Evolutionary conservation across 2,113 vertebrate genomes (phyloP).

Genomic region (Trochalopteron elliotii): DNA sequence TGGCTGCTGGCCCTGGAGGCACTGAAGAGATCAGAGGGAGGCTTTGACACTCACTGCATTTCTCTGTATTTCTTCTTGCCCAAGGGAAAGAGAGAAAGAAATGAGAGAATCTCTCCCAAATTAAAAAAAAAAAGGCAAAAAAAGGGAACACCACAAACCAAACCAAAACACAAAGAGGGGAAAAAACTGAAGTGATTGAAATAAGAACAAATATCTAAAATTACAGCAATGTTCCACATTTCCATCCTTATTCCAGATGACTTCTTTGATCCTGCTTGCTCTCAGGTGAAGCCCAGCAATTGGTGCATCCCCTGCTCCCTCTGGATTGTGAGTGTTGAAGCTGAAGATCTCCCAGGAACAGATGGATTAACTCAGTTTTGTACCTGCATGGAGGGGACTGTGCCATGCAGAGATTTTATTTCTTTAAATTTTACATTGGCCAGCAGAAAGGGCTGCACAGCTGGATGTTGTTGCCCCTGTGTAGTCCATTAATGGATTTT

Average conservation of each 20-base stretch:
- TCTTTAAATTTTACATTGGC: neutral
- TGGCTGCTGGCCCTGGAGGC: neutral
- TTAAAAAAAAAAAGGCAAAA: neutral
- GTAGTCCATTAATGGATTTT: neutral
- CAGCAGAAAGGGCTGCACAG: neutral
- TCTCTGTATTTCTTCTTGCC: neutral
- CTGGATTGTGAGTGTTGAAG: neutral
- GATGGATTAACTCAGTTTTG: neutral
- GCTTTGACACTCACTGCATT: neutral
- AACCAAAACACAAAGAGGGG: neutral
- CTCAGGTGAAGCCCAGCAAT: neutral
- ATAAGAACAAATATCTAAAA: neutral
- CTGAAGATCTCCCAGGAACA: neutral
- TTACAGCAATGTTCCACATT: neutral
- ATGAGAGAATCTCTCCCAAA: neutral
- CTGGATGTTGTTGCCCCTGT: neutral
- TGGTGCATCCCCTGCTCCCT: neutral
- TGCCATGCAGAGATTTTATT: neutral
- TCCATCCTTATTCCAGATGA: neutral
- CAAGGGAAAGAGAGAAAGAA: neutral
- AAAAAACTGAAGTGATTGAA: accelerated
- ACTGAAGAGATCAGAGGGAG: neutral
- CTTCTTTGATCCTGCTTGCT: neutral
- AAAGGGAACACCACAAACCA: neutral
- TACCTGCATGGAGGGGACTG: neutral